A percentile compares a stretch with the other conserved stretches of the same genome.
Evolutionary conservation across 53 echinoderm and acorn worm genomes (phyloP).

Genomic region (Hippasteria phrygiana): DNA sequence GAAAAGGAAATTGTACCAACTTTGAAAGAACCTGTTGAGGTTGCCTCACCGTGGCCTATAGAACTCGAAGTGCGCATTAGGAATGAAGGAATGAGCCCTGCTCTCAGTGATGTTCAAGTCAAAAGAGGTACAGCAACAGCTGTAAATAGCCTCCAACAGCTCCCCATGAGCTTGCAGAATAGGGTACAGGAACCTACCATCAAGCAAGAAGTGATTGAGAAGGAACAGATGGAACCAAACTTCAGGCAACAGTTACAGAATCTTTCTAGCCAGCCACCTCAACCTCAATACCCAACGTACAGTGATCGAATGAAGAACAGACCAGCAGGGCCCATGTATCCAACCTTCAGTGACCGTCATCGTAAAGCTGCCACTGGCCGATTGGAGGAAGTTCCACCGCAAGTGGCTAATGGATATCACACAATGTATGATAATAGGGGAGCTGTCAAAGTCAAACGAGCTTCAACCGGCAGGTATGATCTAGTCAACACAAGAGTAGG

Average conservation of each 20-base stretch:
- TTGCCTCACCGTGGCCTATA: slow-evolving; percentile 34
- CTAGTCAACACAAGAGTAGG: not conserved
- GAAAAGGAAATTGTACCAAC: slow-evolving; percentile 45
- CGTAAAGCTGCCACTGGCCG: slow-evolving; percentile 71
- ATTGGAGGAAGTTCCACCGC: slow-evolving; percentile 65
- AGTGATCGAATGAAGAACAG: slow-evolving; percentile 76
- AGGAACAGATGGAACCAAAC: slow-evolving; percentile 17
- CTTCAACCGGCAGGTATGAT: slow-evolving; percentile 89
- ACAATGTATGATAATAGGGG: slow-evolving; percentile 94
- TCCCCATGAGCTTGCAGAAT: not conserved
- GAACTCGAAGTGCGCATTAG: slow-evolving; percentile 50
- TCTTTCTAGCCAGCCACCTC: slow-evolving; percentile 24
- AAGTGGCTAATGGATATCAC: slow-evolving; percentile 79
- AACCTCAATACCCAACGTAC: slow-evolving; percentile 64
- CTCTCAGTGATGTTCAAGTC: slow-evolving; percentile 40
- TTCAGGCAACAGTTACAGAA: slow-evolving; percentile 5
- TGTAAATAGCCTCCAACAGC: slow-evolving; percentile 26
- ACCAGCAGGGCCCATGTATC: slow-evolving; percentile 82
- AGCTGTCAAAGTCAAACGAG: slow-evolving; percentile 64
- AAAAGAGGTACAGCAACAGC: not conserved
- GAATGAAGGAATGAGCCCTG: slow-evolving; percentile 46
- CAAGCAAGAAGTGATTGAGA: slow-evolving; percentile 18
- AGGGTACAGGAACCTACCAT: slow-evolving; percentile 7
- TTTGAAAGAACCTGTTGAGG: slow-evolving; percentile 12
- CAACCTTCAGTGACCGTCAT: slow-evolving; percentile 95